Conservation (phyloP, 2,113 vertebrate genomes). For the Azemiops feae region DNA sequence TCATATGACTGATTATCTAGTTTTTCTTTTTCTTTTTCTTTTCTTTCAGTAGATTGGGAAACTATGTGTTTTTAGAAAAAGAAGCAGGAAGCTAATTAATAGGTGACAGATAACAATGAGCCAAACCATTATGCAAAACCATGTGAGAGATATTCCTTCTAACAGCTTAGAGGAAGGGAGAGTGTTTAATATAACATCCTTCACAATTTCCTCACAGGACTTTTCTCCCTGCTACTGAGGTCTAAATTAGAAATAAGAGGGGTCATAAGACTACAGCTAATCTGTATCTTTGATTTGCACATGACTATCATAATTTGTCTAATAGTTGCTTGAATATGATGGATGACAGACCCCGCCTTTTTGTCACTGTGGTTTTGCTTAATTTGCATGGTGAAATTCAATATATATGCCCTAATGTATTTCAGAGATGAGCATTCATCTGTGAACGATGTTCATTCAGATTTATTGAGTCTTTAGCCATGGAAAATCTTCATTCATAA, state of each 20-base stretch:
- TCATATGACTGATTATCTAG: background rate
- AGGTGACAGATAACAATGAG: conserved; percentile 13
- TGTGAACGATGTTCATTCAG: background rate
- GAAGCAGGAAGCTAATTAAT: conserved; percentile 1
- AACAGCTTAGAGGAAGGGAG: background rate
- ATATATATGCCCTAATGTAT: background rate
- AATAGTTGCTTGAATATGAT: conserved; percentile 10
- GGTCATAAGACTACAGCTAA: background rate
- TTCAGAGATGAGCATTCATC: background rate
- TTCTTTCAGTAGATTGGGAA: background rate
- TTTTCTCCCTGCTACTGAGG: background rate
- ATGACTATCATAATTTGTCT: background rate
- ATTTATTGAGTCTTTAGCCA: background rate
- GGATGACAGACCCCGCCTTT: background rate
- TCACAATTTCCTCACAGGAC: background rate
- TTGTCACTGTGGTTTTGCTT: background rate
- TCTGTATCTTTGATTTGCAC: background rate
- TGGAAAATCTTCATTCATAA: background rate
- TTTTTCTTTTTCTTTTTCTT: background rate
- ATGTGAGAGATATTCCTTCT: background rate
- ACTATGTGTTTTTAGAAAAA: background rate
- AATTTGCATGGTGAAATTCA: background rate
- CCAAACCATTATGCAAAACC: conserved; percentile 1
- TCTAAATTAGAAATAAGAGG: background rate
- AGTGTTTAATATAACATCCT: background rate